Conservation (phyloP, 2,113 vertebrate genomes). For the Vidua chalybeata region DNA sequence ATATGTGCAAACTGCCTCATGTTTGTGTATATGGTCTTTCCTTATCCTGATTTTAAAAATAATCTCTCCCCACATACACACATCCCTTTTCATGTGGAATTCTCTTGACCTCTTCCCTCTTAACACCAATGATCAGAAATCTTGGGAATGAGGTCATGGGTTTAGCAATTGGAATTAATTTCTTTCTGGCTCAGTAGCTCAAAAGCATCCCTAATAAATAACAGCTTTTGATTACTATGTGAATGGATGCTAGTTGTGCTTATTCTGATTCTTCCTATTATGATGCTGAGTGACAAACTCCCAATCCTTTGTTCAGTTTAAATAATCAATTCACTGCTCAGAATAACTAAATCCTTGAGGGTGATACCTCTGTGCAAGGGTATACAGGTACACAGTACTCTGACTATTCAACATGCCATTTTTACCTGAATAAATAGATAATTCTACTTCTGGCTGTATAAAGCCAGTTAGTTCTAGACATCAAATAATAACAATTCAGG, state of each 20-base stretch:
- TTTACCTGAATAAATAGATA: not conserved
- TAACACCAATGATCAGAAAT: not conserved
- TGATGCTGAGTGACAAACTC: rapidly evolving
- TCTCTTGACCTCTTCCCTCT: not conserved
- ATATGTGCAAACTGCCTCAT: not conserved
- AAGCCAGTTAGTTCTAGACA: not conserved
- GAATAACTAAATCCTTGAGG: not conserved
- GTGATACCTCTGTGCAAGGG: not conserved
- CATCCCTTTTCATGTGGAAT: not conserved
- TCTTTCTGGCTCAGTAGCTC: not conserved
- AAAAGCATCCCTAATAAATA: not conserved
- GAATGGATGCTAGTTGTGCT: not conserved
- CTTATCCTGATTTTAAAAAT: not conserved
- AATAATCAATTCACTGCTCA: not conserved
- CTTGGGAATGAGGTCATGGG: not conserved
- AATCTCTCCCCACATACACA: not conserved
- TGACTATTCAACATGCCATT: not conserved
- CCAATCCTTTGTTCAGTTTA: not conserved
- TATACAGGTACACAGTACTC: not conserved
- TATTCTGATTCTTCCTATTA: not conserved
- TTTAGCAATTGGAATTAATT: not conserved
- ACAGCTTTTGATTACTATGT: not conserved
- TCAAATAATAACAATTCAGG: not conserved
- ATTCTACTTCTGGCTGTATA: not conserved
- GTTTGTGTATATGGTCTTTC: not conserved